phyloP scores from a whole-genome alignment of 2,113 vertebrate species.

The Rhabdomys dilectus region DNA sequence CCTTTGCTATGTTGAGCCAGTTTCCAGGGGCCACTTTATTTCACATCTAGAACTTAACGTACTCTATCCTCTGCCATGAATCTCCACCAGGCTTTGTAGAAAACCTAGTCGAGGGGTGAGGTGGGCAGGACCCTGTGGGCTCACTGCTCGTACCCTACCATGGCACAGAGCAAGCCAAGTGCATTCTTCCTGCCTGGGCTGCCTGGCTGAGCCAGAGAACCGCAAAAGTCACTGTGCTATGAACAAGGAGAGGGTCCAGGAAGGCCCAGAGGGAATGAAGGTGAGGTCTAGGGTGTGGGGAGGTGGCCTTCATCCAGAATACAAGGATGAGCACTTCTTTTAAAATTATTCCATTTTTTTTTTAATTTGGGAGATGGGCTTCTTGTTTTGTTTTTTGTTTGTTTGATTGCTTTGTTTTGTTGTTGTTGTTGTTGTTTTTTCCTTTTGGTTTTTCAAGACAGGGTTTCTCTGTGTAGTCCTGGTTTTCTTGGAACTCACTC shows the following conservation, averaged over 20 bases:
- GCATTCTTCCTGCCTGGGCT: neutral
- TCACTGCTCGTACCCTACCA: neutral
- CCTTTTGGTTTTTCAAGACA: neutral
- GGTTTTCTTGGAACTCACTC: neutral
- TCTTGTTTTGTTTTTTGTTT: neutral
- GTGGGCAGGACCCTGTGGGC: neutral
- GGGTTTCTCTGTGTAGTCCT: neutral
- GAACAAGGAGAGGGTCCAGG: neutral
- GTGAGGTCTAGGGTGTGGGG: neutral
- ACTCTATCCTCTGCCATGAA: neutral
- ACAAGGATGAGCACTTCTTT: neutral
- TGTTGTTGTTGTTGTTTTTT: too few species aligned
- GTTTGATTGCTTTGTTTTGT: too few species aligned
- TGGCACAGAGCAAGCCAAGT: neutral
- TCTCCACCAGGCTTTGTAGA: neutral
- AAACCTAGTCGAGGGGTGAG: neutral
- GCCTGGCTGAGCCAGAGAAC: rapidly evolving
- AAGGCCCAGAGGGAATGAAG: neutral
- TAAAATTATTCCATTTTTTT: neutral
- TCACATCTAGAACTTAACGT: neutral
- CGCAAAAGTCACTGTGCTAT: too few species aligned
- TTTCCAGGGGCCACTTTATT: neutral
- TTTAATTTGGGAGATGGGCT: neutral
- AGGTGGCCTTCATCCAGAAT: neutral
- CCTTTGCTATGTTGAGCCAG: neutral